These are phyloP conservation scores for Ailuropoda melanoleuca DNA, from an alignment of 2,113 vertebrate species.

Conservation along the genomic window DNA sequence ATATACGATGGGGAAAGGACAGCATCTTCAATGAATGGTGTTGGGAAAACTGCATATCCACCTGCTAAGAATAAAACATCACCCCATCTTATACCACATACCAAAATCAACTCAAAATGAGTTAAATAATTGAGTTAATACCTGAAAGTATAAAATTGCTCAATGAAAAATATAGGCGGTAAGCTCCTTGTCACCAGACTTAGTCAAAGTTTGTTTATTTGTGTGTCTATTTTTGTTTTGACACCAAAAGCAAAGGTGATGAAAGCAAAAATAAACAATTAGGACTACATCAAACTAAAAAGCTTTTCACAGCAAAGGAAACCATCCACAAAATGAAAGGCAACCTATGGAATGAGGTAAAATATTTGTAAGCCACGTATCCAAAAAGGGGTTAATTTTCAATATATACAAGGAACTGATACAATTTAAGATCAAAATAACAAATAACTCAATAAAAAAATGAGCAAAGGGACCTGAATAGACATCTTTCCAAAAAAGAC, in stretches of 20 bases:
- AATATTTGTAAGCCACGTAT: neutral
- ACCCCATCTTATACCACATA: neutral
- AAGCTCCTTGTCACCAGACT: neutral
- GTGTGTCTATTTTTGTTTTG: neutral
- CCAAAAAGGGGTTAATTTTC: neutral
- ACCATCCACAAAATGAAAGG: neutral
- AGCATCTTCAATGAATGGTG: neutral
- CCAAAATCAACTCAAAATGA: neutral
- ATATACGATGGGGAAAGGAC: neutral
- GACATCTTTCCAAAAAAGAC: neutral
- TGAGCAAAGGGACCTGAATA: neutral
- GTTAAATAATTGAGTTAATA: neutral
- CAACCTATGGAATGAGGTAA: neutral
- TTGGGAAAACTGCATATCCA: neutral
- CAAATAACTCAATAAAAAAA: neutral
- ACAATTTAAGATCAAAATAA: neutral
- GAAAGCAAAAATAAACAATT: neutral
- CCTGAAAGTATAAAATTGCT: neutral
- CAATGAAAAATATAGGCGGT: neutral
- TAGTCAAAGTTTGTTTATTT: neutral
- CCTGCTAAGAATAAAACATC: neutral
- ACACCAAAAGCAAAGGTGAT: neutral
- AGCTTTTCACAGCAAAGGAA: neutral
- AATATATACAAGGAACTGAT: neutral
- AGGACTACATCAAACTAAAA: neutral